phyloP scores from a whole-genome alignment of 2,797 vertebrate genomes.

The Dendrocincla fuliginosa region DNA sequence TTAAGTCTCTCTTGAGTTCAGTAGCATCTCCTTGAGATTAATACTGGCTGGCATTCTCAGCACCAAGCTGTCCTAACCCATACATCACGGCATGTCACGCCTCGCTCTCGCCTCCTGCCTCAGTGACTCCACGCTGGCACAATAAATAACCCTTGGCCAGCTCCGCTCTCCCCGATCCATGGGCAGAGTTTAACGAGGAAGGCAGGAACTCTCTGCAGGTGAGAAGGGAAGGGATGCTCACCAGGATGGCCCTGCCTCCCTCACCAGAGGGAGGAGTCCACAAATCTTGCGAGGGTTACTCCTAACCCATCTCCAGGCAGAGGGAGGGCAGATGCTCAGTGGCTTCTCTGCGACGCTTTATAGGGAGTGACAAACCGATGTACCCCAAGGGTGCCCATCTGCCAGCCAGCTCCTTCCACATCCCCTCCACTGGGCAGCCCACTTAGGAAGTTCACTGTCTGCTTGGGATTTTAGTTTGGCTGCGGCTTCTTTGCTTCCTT shows the following conservation, averaged over 20 bases:
- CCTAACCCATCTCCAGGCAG: background rate
- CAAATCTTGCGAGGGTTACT: background rate
- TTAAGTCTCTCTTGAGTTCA: conserved; percentile 76
- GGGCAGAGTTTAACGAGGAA: background rate
- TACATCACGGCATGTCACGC: conserved; percentile 80
- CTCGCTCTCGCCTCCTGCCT: conserved; percentile 79
- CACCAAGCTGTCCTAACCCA: conserved; percentile 85
- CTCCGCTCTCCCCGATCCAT: background rate
- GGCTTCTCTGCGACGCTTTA: background rate
- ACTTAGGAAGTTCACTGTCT: background rate
- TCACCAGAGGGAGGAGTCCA: background rate
- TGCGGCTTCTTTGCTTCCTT: background rate
- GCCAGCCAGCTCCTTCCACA: conserved; percentile 34
- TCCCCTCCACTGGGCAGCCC: background rate
- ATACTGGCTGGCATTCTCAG: conserved; percentile 77
- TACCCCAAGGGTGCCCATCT: conserved; percentile 65
- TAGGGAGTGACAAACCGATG: conserved; percentile 49
- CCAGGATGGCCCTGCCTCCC: background rate
- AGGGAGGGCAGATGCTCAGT: background rate
- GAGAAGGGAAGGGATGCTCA: background rate
- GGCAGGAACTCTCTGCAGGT: accelerated
- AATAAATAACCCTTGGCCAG: conserved; percentile 37
- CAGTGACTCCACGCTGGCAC: conserved; percentile 31
- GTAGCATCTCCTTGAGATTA: conserved; percentile 78
- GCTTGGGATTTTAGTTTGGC: background rate